Conservation (phyloP, 2,888 invertebrate genomes). For the Adelognathus sp. region DNA sequence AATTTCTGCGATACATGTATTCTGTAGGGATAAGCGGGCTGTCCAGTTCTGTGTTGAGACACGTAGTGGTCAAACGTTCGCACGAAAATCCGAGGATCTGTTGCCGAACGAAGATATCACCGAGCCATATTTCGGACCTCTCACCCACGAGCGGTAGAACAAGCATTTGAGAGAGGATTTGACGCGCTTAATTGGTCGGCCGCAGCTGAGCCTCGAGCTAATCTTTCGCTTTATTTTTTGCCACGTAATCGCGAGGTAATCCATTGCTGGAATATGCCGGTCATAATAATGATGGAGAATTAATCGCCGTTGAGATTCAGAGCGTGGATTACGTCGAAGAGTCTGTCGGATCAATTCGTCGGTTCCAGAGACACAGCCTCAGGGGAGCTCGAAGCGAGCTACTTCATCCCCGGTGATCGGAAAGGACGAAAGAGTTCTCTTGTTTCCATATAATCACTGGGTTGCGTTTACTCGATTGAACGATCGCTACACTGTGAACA, state of each 20-base stretch:
- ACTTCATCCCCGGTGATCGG: background rate
- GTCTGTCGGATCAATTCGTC: background rate
- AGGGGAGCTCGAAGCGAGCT: constrained; percentile 4
- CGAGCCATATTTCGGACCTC: background rate
- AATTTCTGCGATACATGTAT: constrained; percentile 1
- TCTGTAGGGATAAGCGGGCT: background rate
- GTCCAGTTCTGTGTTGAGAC: background rate
- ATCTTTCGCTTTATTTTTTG: background rate
- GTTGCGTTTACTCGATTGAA: constrained; percentile 26
- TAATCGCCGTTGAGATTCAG: background rate
- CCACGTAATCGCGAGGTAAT: background rate
- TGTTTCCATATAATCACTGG: background rate
- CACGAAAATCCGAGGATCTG: background rate
- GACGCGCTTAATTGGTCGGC: background rate
- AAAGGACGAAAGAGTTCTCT: background rate
- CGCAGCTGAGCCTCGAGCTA: background rate
- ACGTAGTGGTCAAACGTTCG: background rate
- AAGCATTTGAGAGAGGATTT: background rate
- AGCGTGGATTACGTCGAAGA: background rate
- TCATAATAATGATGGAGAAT: background rate
- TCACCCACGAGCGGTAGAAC: too few species aligned
- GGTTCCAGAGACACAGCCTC: background rate
- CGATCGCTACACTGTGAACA: too few species aligned
- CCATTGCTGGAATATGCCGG: background rate
- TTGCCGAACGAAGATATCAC: background rate